A percentile compares a stretch with the other conserved stretches of the same genome.
Conservation (phyloP, 2,797 vertebrate species). For the Alcedo quadribrachys region DNA sequence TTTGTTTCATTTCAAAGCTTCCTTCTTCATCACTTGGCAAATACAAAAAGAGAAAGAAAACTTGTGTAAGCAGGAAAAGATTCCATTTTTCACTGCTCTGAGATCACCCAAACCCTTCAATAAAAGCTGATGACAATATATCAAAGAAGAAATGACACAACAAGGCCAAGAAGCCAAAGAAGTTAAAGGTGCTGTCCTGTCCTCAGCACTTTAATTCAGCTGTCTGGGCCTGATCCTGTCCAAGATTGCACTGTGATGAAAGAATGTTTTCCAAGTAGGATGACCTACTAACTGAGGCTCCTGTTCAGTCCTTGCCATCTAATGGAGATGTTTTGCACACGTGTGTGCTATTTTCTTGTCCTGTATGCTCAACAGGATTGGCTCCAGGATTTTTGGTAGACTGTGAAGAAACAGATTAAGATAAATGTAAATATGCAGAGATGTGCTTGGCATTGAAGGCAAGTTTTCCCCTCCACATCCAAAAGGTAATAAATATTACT, state of each 20-base stretch:
- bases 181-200: background rate
- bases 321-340: background rate
- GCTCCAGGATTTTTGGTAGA: background rate
- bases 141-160: background rate
- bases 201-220: background rate
- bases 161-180: background rate
- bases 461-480: background rate
- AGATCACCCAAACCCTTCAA: background rate
- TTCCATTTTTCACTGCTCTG: background rate
- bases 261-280: background rate
- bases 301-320: background rate
- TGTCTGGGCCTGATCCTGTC: background rate
- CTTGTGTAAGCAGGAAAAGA: background rate
- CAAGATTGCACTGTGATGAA: background rate
- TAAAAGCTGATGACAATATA: background rate
- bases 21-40: background rate
- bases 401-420: background rate
- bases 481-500: background rate
- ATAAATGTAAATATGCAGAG: background rate
- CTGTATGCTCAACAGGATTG: background rate
- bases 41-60: background rate
- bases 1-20: background rate
- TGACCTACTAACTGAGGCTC: background rate
- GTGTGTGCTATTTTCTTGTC: rapidly evolving
- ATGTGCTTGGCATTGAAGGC: background rate